Conservation (phyloP, 2,797 vertebrate species). For the Rhyacichthys aspro region DNA sequence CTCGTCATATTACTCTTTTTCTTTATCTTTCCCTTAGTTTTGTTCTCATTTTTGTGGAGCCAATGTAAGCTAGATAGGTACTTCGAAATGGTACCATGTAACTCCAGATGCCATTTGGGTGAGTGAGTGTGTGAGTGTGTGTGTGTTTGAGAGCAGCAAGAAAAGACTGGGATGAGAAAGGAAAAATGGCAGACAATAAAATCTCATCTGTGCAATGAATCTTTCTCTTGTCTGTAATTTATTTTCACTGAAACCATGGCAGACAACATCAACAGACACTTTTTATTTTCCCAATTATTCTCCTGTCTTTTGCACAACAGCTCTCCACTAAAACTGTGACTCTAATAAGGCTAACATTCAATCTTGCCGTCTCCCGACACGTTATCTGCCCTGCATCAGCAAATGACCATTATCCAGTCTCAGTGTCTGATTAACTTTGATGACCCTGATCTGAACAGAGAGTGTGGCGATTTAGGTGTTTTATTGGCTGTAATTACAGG, state of each 20-base stretch:
- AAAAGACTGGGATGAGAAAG: conserved; percentile 19
- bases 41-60: conserved; percentile 17
- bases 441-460: conserved; percentile 70
- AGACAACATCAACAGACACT: not conserved
- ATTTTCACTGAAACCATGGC: conserved; percentile 17
- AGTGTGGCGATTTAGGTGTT: conserved; percentile 59
- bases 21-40: conserved; percentile 5
- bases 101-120: conserved; percentile 23
- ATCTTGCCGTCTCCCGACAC: conserved; percentile 49
- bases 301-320: not conserved
- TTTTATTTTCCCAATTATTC: conserved; percentile 35
- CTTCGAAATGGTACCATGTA: conserved; percentile 30
- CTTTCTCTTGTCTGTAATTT: conserved; percentile 39
- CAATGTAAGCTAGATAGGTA: conserved; percentile 25
- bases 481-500: conserved; percentile 76
- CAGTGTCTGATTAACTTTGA: conserved; percentile 58
- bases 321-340: conserved; percentile 28
- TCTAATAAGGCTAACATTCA: conserved; percentile 60
- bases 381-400: conserved; percentile 65
- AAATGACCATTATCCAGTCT: conserved; percentile 61
- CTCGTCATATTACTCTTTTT: conserved; percentile 18
- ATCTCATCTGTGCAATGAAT: conserved; percentile 60
- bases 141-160: not conserved
- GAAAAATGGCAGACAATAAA: conserved; percentile 78
- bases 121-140: conserved; percentile 4